Percentiles rank a stretch among this genome's conserved stretches.
These are phyloP conservation scores for Suillia variegata DNA, from an alignment of 2,888 invertebrate species.

Conservation along the genomic window DNA sequence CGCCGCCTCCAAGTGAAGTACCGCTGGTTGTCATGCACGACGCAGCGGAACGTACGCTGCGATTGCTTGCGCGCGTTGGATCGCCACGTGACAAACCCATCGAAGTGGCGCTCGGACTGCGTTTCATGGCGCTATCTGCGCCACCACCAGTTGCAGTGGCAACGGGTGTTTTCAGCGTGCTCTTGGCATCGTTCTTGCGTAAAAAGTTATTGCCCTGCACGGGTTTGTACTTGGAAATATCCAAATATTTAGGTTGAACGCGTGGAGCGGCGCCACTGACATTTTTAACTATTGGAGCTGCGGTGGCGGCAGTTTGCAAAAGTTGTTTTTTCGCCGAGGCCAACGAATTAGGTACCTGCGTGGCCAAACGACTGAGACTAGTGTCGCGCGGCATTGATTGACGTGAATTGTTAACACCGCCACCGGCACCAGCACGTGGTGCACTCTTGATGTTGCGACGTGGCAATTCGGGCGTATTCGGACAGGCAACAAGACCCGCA, in stretches of 20 bases:
- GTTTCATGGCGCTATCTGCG: slow-evolving; percentile 47
- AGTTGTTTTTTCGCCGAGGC: slow-evolving; percentile 60
- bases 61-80: slow-evolving; percentile 54
- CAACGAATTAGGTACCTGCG: slow-evolving; percentile 58
- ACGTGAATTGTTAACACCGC: slow-evolving; percentile 37
- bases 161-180: slow-evolving; percentile 52
- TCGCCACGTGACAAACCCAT: slow-evolving; percentile 56
- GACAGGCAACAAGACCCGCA: slow-evolving; percentile 61
- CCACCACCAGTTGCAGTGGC: slow-evolving; percentile 24
- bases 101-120: slow-evolving; percentile 60
- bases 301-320: slow-evolving; percentile 55
- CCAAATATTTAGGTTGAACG: slow-evolving; percentile 65
- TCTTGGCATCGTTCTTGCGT: slow-evolving; percentile 66
- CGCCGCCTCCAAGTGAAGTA: slow-evolving; percentile 42
- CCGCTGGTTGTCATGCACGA: slow-evolving; percentile 52
- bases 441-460: slow-evolving; percentile 56
- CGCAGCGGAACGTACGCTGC: slow-evolving; percentile 56
- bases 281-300: slow-evolving; percentile 27
- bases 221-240: slow-evolving; percentile 69
- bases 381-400: slow-evolving; percentile 61
- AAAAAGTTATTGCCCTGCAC: slow-evolving; percentile 63
- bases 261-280: slow-evolving; percentile 36
- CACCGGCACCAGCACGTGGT: slow-evolving; percentile 35
- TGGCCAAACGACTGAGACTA: slow-evolving; percentile 58
- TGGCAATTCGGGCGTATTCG: slow-evolving; percentile 66